A percentile compares a stretch with the other conserved stretches of the same genome.
Conservation (phyloP, 2,888 invertebrate genomes). For the Eilema sororculum region DNA sequence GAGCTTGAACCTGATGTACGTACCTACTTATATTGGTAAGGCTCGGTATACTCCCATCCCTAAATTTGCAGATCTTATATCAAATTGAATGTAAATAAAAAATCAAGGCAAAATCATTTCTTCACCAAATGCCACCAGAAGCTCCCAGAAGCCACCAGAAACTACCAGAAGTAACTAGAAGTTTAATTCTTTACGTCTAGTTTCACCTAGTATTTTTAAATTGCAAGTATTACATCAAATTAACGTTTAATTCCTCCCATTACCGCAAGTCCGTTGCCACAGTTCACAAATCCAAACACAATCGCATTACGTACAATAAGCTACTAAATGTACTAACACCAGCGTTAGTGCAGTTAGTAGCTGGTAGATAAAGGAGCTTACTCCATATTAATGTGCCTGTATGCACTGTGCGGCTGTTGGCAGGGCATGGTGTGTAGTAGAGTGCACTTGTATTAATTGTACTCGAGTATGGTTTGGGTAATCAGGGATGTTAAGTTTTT, state of each 20-base stretch:
- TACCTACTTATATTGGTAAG: too few relatives aligned
- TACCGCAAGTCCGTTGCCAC: not conserved
- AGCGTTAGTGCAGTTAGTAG: too few relatives aligned
- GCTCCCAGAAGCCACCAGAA: too few relatives aligned
- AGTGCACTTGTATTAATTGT: slow-evolving; percentile 1
- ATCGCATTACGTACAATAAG: slow-evolving; percentile 11
- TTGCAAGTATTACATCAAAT: not conserved
- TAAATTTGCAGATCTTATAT: too few relatives aligned
- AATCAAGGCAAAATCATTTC: too few relatives aligned
- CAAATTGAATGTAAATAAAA: too few relatives aligned
- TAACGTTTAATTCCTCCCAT: not conserved
- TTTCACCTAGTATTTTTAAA: too few relatives aligned
- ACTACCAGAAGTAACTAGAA: too few relatives aligned
- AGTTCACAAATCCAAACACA: not conserved
- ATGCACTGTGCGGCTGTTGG: slow-evolving; percentile 6
- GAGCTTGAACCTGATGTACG: too few relatives aligned
- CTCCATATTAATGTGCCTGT: slow-evolving; percentile 70
- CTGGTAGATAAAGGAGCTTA: slow-evolving; percentile 71
- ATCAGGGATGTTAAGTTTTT: not conserved
- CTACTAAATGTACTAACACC: not conserved
- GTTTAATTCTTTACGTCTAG: too few relatives aligned
- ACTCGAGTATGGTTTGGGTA: not conserved
- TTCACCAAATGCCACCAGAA: too few relatives aligned
- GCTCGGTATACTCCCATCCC: too few relatives aligned
- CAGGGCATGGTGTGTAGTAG: not conserved